phyloP scores from a whole-genome alignment of 2,888 invertebrate species.

The Esperia sulphurella region DNA sequence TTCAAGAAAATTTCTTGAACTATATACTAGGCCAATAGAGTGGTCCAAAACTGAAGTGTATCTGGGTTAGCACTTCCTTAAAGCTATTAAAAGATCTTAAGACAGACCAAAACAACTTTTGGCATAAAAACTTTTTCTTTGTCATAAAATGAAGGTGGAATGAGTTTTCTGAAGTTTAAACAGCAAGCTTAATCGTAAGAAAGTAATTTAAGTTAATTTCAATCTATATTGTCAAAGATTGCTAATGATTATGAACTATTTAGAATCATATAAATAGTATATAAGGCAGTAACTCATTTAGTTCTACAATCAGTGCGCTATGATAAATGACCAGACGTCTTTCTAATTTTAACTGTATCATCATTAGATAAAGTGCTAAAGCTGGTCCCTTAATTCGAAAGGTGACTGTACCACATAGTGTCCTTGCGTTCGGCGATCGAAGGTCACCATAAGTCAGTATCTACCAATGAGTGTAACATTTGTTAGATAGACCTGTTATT shows the following conservation, averaged over 20 bases:
- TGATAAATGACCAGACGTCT: no score
- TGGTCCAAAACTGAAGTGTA: not conserved
- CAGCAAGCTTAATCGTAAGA: not conserved
- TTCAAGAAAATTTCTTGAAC: not conserved
- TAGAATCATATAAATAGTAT: no score
- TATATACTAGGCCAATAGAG: not conserved
- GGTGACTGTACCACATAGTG: no score
- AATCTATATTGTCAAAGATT: not conserved
- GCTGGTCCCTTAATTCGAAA: no score
- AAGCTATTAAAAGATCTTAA: slow-evolving; percentile 6
- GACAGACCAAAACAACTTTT: slow-evolving; percentile 10
- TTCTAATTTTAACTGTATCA: no score
- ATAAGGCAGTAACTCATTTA: no score
- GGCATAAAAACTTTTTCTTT: slow-evolving; percentile 13
- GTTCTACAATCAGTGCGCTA: no score
- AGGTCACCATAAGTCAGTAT: no score
- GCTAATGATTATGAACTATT: not conserved
- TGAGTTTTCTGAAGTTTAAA: slow-evolving; percentile 11
- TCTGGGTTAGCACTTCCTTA: slow-evolving; percentile 4
- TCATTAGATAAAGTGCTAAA: no score
- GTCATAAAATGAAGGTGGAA: slow-evolving; percentile 10
- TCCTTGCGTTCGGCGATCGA: no score
- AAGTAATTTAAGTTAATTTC: not conserved
- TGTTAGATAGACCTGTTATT: no score
- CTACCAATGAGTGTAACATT: no score